phyloP scores from a whole-genome alignment of 2,888 invertebrate genomes.

The Macaria liturata region DNA sequence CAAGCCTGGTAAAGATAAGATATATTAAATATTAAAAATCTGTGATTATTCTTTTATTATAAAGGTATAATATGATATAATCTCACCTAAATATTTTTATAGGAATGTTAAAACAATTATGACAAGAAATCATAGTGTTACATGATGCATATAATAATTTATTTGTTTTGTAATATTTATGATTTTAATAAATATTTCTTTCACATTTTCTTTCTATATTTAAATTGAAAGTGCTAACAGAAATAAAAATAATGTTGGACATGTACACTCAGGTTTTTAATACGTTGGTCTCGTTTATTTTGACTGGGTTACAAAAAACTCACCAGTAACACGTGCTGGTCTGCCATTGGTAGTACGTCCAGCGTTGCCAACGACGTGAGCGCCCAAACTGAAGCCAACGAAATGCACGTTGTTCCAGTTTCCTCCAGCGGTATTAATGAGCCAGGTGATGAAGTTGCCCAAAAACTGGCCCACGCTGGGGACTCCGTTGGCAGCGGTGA shows the following conservation, averaged over 20 bases:
- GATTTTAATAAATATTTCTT: too few relatives aligned
- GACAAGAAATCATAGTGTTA: too few relatives aligned
- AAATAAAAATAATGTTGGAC: background rate
- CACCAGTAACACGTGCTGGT: slow-evolving; percentile 61
- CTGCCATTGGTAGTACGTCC: slow-evolving; percentile 52
- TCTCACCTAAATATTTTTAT: too few relatives aligned
- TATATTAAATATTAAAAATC: background rate
- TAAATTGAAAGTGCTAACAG: background rate
- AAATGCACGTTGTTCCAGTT: slow-evolving; percentile 65
- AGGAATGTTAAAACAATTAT: too few relatives aligned
- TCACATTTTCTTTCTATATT: too few relatives aligned
- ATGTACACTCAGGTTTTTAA: too few relatives aligned
- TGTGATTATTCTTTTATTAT: too few relatives aligned
- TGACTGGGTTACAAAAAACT: slow-evolving; percentile 11
- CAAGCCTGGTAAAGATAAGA: slow-evolving; percentile 45
- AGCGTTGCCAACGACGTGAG: slow-evolving; percentile 65
- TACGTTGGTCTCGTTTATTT: too few relatives aligned
- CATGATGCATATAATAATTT: too few relatives aligned
- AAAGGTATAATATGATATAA: too few relatives aligned
- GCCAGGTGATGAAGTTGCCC: slow-evolving; percentile 61
- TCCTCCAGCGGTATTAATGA: slow-evolving; percentile 57
- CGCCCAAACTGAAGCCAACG: slow-evolving; percentile 70
- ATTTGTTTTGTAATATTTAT: too few relatives aligned
- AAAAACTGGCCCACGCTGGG: slow-evolving; percentile 56
- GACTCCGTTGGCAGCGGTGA: slow-evolving; percentile 47